Base-by-base conservation (phyloP, 92 coral and sea anemone genomes). In the Actinostola sp. region DNA sequence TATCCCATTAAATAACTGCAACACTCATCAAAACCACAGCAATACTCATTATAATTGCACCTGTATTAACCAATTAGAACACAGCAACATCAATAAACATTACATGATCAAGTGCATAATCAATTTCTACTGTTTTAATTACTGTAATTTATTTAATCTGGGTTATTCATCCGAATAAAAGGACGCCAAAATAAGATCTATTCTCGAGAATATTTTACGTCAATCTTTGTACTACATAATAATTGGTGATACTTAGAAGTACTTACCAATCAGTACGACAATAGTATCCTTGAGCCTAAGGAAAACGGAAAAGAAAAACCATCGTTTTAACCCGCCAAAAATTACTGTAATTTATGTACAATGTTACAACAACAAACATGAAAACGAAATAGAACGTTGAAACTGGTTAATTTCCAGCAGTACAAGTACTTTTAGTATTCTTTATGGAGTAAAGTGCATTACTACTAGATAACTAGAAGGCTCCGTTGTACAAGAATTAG, bases 21-120 rank as follows among this genome's bases (percentile, higher is more conserved):
- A 32, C 97, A 92, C 4, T 86, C 51, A 43, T 90, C 96, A 63
- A 80, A 88, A 7, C 97, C 97, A 81, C 97, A 92, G 63, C 97
- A 92, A 66, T 86, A 89, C 54, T 92, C 96, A 30, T 88, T 85
- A 32, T 69, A 84, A 67, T 82, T 84, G 20, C 97, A 92, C 96
- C 97, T 92, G 64, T 21, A 38, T 30, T 8, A 53, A 49, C 1
- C 14, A 67, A 2, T 41, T 41, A 4, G 19, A 48, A 48, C 21
- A 3, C 54, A 8, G 54, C 46, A 48, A n/a, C 13, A 48, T 8
- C 54, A 48, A 48, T 48, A 4, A 48, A 3, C n/a, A n/a, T n/a
- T n/a, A n/a, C n/a, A n/a, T n/a, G n/a, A n/a, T n/a, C n/a, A n/a
- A n/a, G n/a, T n/a, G n/a, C n/a, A n/a, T n/a, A n/a, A n/a, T n/a